Conservation (phyloP, 2,113 vertebrate genomes). For the Craseonycteris thonglongyai region DNA sequence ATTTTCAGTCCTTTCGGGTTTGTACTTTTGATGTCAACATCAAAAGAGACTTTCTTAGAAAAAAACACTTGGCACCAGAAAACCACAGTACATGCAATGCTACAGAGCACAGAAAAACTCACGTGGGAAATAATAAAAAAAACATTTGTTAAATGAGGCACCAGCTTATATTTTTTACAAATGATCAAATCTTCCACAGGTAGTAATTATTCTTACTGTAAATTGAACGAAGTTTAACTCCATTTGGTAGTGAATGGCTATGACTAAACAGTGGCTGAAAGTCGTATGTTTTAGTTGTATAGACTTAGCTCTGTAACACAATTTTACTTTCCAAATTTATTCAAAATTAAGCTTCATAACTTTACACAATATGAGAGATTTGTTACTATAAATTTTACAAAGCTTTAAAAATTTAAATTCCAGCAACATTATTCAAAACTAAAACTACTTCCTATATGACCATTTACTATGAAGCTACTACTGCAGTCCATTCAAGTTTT, state of each 20-base stretch:
- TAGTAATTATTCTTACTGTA: background rate
- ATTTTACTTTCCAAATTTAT: background rate
- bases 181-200: background rate
- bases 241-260: rapidly evolving
- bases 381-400: background rate
- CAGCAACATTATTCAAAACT: background rate
- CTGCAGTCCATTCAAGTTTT: background rate
- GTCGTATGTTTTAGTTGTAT: background rate
- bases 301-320: background rate
- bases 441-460: background rate
- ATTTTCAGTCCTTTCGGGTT: background rate
- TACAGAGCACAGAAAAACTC: background rate
- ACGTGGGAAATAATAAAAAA: background rate
- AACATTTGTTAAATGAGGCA: background rate
- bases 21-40: background rate
- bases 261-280: background rate
- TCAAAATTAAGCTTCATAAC: background rate
- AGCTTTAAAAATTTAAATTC: background rate
- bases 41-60: background rate
- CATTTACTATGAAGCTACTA: background rate
- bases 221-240: background rate
- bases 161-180: background rate
- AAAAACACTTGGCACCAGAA: background rate
- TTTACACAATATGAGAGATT: background rate
- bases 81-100: rapidly evolving